Conservation (phyloP, 2,888 invertebrate genomes). For the Hedya salicella region DNA sequence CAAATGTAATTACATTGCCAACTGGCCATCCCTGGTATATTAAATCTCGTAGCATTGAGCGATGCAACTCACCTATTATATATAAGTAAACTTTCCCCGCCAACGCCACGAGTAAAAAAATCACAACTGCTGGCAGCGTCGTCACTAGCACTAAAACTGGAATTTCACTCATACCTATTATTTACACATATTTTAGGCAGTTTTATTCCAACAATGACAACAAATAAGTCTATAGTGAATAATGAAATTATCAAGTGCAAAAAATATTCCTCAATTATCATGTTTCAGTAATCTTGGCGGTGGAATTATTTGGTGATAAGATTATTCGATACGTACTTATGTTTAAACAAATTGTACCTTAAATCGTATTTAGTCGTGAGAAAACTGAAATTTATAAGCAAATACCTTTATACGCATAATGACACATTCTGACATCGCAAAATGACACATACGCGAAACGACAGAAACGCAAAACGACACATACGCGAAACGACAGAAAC, state of each 20-base stretch:
- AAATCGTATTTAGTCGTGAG: no score
- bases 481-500: no score
- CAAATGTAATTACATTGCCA: no score
- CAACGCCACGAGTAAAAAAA: conserved; percentile 25
- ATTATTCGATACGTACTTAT: background rate
- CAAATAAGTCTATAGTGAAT: background rate
- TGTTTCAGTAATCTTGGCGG: conserved; percentile 1
- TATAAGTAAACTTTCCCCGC: conserved; percentile 13
- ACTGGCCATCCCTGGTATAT: no score
- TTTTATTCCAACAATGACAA: conserved; percentile 14
- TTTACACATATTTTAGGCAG: background rate
- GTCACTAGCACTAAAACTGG: conserved; percentile 39
- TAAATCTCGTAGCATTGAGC: background rate
- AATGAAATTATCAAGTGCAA: conserved; percentile 13
- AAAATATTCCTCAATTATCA: conserved; percentile 10
- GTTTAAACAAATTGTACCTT: no score
- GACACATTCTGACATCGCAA: no score
- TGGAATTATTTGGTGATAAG: conserved; percentile 3
- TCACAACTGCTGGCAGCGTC: conserved; percentile 44
- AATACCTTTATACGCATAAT: no score
- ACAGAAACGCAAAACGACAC: no score
- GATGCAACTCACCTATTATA: conserved; percentile 11
- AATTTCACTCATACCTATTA: conserved; percentile 31
- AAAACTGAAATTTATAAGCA: no score
- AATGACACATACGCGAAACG: no score